Conservation (phyloP, 2,888 invertebrate species). For the Blastobasis lacticolella region DNA sequence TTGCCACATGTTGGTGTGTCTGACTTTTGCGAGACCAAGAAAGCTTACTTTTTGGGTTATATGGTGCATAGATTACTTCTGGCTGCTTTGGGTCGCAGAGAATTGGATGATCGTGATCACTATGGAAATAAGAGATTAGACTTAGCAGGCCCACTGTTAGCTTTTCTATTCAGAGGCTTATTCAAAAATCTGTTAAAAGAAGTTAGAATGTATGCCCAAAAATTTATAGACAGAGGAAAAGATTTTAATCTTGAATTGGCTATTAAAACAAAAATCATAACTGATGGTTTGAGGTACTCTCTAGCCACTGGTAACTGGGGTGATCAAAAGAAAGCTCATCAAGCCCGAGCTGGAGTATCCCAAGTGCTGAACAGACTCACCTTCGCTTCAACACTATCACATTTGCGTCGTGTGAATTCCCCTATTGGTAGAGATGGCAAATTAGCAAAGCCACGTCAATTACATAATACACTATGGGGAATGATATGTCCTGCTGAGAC, state of each 20-base stretch:
- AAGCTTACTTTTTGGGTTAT: slow-evolving; percentile 98
- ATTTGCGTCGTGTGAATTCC: slow-evolving; percentile 97
- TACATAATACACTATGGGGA: slow-evolving; percentile 99
- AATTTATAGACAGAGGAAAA: slow-evolving; percentile 98
- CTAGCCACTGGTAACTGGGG: slow-evolving; percentile 99
- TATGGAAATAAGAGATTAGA: slow-evolving; percentile 99
- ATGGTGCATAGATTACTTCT: slow-evolving; percentile 98
- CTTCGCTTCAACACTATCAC: slow-evolving; percentile 98
- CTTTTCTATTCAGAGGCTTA: slow-evolving; percentile 96
- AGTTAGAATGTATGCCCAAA: slow-evolving; percentile 98
- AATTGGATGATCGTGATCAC: slow-evolving; percentile 99
- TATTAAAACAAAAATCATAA: slow-evolving; percentile 97
- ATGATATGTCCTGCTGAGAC: slow-evolving; percentile 99
- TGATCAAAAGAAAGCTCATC: slow-evolving; percentile 99
- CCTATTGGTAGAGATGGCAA: slow-evolving; percentile 99
- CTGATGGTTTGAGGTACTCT: slow-evolving; percentile 97
- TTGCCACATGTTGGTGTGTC: slow-evolving; percentile 99
- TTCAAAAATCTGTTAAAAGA: slow-evolving; percentile 98
- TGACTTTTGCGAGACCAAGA: slow-evolving; percentile 99
- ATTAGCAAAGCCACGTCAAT: slow-evolving; percentile 97
- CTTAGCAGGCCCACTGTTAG: slow-evolving; percentile 96
- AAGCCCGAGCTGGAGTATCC: slow-evolving; percentile 96
- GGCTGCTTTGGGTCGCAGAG: slow-evolving; percentile 95
- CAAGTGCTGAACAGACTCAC: slow-evolving; percentile 98
- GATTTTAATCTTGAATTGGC: slow-evolving; percentile 98